Percentiles rank a stretch among this genome's conserved stretches.
phyloP scores from a whole-genome alignment of 2,888 invertebrate species.

The Synanthedon tipuliformis region DNA sequence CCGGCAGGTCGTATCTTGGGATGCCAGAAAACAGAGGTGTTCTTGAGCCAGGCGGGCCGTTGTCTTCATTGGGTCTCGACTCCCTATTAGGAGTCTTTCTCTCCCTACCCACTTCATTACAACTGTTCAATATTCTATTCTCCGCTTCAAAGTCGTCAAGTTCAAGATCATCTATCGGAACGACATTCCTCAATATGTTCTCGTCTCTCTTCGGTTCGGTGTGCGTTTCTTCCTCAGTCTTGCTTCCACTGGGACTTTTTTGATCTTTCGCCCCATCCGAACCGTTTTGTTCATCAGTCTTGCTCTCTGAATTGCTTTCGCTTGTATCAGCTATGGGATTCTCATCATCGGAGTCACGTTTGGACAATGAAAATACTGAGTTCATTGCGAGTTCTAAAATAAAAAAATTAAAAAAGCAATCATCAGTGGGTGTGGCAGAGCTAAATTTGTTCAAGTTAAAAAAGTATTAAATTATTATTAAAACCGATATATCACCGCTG shows the following conservation, averaged over 20 bases:
- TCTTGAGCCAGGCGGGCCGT: too few species aligned
- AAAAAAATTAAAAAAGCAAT: not conserved
- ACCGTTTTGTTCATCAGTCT: conserved; percentile 32
- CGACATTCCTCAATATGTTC: conserved; percentile 8
- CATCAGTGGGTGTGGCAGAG: not conserved
- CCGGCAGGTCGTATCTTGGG: conserved; percentile 41
- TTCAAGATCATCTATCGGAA: conserved; percentile 55
- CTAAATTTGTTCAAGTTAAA: not conserved
- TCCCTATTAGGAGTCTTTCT: too few species aligned
- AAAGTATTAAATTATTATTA: too few species aligned
- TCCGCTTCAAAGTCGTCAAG: conserved; percentile 61
- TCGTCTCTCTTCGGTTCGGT: conserved; percentile 21
- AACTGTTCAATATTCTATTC: conserved; percentile 52
- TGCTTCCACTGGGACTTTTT: conserved; percentile 9
- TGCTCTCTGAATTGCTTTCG: conserved; percentile 38
- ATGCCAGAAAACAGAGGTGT: not conserved
- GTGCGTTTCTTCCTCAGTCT: conserved; percentile 22
- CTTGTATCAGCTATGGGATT: conserved; percentile 16
- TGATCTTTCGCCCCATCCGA: not conserved
- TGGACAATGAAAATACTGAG: conserved; percentile 52
- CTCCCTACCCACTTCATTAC: conserved; percentile 7
- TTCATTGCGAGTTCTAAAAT: conserved; percentile 43
- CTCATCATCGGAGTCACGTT: conserved; percentile 41
- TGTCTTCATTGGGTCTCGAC: too few species aligned
- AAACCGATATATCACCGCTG: too few species aligned